phyloP scores from a whole-genome alignment of 2,797 vertebrate genomes.

The Benthosema pterotum region DNA sequence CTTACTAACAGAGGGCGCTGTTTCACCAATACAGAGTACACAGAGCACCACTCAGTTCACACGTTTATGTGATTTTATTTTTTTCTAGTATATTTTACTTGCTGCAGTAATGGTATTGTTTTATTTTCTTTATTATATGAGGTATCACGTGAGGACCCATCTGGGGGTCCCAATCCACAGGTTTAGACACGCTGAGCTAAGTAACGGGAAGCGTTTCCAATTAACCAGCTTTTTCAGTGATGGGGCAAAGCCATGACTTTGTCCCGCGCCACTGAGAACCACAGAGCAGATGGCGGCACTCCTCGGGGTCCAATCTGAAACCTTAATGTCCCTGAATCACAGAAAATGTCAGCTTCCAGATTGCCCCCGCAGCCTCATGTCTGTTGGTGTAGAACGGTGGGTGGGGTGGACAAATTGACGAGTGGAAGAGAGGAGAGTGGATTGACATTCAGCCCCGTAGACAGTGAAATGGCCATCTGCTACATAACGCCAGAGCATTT shows the following conservation, averaged over 20 bases:
- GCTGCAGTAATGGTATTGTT: no score
- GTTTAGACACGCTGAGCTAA: neutral
- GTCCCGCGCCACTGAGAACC: slow-evolving; percentile 13
- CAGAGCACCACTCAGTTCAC: no score
- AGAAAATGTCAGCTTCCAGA: slow-evolving; percentile 22
- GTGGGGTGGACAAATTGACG: slow-evolving; percentile 9
- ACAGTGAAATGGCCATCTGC: slow-evolving; percentile 13
- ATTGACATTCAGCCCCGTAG: slow-evolving; percentile 6
- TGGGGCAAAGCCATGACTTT: slow-evolving; percentile 26
- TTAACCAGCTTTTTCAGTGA: slow-evolving; percentile 33
- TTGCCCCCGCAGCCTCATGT: neutral
- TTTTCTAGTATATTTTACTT: no score
- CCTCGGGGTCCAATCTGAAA: slow-evolving; percentile 35
- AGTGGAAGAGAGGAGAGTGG: slow-evolving; percentile 2
- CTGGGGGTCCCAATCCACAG: no score
- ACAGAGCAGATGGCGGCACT: slow-evolving; percentile 48
- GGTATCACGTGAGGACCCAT: no score
- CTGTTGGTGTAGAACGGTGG: slow-evolving; percentile 17
- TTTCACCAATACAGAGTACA: no score
- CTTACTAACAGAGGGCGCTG: no score
- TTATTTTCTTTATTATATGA: no score
- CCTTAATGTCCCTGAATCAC: slow-evolving; percentile 16
- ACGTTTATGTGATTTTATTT: no score
- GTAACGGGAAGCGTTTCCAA: slow-evolving; percentile 39
- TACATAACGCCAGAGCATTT: neutral